Percentiles rank a stretch among this genome's conserved stretches.
These are phyloP conservation scores for Lasaia peninsularis DNA, from an alignment of 1,140 invertebrate genomes.

Conservation along the genomic window DNA sequence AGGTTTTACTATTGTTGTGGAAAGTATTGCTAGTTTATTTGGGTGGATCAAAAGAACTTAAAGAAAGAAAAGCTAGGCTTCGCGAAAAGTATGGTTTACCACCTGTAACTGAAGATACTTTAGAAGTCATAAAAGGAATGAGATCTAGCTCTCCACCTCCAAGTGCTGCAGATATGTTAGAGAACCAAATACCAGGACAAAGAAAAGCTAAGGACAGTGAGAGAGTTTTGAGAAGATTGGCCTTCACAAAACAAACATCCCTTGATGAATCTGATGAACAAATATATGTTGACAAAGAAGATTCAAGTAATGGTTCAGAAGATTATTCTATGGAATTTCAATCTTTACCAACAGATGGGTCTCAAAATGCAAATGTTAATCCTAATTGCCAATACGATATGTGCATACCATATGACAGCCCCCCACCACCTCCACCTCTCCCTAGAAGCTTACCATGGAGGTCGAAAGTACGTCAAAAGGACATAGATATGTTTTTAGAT, in stretches of 20 bases:
- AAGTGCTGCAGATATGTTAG: conserved; percentile 93
- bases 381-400: conserved; percentile 63
- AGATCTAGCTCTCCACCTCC: conserved; percentile 96
- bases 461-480: conserved; percentile 96
- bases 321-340: conserved; percentile 72
- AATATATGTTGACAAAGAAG: conserved; percentile 84
- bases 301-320: conserved; percentile 74
- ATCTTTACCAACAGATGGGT: conserved; percentile 51
- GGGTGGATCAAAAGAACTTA: conserved; percentile 91
- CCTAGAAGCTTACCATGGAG: conserved; percentile 92
- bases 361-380: conserved; percentile 49
- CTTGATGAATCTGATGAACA: conserved; percentile 88
- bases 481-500: conserved; percentile 94
- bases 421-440: conserved; percentile 74
- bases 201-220: conserved; percentile 72
- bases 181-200: conserved; percentile 90
- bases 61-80: conserved; percentile 85
- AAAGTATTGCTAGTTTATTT: conserved; percentile 94
- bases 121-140: conserved; percentile 95
- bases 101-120: conserved; percentile 92
- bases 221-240: conserved; percentile 79
- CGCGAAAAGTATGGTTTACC: conserved; percentile 85
- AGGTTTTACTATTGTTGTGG: conserved; percentile 97
- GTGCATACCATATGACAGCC: conserved; percentile 68
- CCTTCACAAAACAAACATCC: conserved; percentile 95